Evolutionary conservation across 2,797 vertebrate species (phyloP).

Genomic region (Myotis pilosus): DNA sequence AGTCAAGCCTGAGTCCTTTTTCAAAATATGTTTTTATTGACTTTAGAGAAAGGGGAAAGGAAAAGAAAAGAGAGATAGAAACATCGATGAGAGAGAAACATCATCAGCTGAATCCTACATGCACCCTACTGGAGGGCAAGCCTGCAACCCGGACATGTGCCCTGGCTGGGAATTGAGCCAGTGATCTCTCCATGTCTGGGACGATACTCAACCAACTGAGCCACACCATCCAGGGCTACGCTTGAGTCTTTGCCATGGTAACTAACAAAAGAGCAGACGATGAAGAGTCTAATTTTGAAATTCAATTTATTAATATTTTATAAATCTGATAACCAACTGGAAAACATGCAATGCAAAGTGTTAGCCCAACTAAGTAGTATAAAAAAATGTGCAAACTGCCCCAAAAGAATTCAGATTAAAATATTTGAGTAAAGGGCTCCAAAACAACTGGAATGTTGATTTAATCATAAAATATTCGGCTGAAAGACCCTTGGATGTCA

Average conservation of each 20-base stretch:
- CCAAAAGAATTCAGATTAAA: constrained; percentile 26
- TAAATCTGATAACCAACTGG: constrained; percentile 21
- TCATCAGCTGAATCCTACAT: no score
- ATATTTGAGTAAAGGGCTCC: neutral
- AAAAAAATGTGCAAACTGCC: constrained; percentile 26
- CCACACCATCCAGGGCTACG: neutral
- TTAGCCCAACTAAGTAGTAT: constrained; percentile 3
- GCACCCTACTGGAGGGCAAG: no score
- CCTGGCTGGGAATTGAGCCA: no score
- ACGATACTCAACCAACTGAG: no score
- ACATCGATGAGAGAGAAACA: no score
- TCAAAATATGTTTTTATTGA: no score
- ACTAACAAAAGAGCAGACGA: neutral
- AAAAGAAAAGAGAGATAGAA: no score
- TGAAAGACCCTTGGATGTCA: neutral
- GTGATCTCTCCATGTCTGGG: no score
- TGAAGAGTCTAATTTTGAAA: constrained; percentile 2
- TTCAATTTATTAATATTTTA: neutral
- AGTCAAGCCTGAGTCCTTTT: neutral
- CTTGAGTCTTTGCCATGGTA: neutral
- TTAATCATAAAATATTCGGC: neutral
- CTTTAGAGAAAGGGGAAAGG: no score
- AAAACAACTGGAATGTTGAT: constrained; percentile 13
- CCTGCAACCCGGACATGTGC: no score
- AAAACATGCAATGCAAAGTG: constrained; percentile 28